These are phyloP conservation scores for Scopus umbretta DNA, from an alignment of 2,113 vertebrate genomes.

Conservation along the genomic window DNA sequence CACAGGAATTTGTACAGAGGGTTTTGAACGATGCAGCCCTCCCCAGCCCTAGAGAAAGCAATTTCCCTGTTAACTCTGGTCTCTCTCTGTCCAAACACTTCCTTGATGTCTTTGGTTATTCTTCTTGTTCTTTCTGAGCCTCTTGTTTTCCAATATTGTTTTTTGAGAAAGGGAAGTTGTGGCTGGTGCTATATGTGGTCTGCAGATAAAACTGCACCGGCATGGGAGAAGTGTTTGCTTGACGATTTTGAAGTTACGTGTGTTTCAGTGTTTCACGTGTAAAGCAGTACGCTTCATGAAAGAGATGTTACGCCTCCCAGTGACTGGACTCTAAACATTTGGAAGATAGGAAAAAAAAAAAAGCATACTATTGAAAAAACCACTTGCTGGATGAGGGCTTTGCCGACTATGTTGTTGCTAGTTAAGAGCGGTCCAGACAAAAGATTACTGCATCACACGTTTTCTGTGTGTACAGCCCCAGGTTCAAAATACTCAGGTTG, in stretches of 20 bases:
- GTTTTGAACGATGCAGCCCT: background rate
- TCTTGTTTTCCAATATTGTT: background rate
- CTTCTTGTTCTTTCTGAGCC: background rate
- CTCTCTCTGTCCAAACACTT: background rate
- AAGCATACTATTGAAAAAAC: background rate
- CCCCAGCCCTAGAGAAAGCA: background rate
- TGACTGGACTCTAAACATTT: no score
- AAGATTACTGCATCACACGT: background rate
- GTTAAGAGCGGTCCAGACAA: background rate
- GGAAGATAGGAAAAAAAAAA: background rate
- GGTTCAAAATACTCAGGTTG: background rate
- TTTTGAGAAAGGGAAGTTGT: background rate
- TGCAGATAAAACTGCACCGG: background rate
- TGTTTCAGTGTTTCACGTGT: background rate
- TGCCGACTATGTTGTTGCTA: background rate
- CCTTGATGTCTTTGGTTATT: background rate
- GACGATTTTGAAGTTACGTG: background rate
- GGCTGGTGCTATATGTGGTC: background rate
- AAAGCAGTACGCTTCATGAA: background rate
- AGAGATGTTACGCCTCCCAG: background rate
- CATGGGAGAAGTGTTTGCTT: background rate
- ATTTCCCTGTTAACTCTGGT: background rate
- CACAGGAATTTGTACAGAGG: background rate
- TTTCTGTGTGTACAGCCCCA: no score
- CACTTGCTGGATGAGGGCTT: background rate